Evolutionary conservation across 2,113 vertebrate genomes (phyloP).

Genomic region (Chaenogobius annularis): DNA sequence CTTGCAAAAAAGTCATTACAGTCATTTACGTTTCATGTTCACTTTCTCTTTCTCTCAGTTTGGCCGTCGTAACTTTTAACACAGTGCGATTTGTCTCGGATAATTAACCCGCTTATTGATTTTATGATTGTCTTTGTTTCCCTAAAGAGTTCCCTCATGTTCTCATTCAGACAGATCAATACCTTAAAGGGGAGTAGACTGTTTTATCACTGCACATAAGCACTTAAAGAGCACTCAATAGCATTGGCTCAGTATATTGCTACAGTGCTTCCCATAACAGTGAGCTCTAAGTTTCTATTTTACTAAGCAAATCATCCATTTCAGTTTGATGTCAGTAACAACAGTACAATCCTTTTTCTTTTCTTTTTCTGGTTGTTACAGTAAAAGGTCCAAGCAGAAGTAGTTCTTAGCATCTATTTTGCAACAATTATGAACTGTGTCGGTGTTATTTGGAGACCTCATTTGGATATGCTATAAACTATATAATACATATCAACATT

Average conservation of each 20-base stretch:
- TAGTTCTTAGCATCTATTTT: constrained; percentile 10
- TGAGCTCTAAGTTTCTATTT: neutral
- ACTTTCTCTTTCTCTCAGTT: neutral
- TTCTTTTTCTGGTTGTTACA: neutral
- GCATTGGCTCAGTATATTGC: neutral
- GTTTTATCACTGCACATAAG: neutral
- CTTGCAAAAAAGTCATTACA: neutral
- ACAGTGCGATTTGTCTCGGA: constrained; percentile 18
- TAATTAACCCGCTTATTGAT: constrained; percentile 23
- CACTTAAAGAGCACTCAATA: neutral
- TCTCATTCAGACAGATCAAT: constrained; percentile 9
- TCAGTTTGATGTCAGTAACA: neutral
- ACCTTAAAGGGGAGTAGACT: constrained; percentile 5
- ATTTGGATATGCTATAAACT: too few relatives aligned
- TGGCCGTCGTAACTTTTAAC: neutral
- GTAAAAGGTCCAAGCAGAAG: constrained; percentile 7
- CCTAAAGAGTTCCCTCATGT: neutral
- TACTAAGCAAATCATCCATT: neutral
- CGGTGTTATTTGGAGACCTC: neutral
- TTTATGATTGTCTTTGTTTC: constrained; percentile 14
- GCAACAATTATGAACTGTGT: constrained; percentile 35
- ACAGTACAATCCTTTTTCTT: neutral
- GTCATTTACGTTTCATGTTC: neutral
- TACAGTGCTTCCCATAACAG: neutral
- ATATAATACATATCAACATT: too few relatives aligned